Evolutionary conservation across 1,140 invertebrate species (phyloP).

Genomic region (Sitobion miscanthi): DNA sequence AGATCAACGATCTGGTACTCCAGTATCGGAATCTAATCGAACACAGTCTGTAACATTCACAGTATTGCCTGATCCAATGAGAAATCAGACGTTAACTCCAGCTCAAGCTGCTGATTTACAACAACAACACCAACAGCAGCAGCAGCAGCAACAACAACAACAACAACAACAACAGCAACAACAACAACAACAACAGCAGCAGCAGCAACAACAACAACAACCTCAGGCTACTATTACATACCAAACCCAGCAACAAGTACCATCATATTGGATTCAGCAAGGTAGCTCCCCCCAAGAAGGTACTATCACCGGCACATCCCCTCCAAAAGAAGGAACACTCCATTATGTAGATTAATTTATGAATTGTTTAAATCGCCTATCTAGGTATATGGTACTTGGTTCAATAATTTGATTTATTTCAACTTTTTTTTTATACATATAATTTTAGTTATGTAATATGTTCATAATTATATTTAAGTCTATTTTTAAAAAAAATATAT

Average conservation of each 20-base stretch:
- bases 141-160: slow-evolving; percentile 55
- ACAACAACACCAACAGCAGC: slow-evolving; percentile 55
- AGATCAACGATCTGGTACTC: slow-evolving; percentile 44
- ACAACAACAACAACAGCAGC: slow-evolving; percentile 32
- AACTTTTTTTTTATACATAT: slow-evolving; percentile 34
- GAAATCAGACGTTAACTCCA: slow-evolving; percentile 51
- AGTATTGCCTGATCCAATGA: slow-evolving; percentile 49
- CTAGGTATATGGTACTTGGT: not conserved
- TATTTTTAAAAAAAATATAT: slow-evolving; percentile 37
- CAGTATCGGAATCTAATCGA: slow-evolving; percentile 39
- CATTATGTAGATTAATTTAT: slow-evolving; percentile 51
- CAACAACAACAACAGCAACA: slow-evolving; percentile 55
- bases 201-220: slow-evolving; percentile 49
- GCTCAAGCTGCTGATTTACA: slow-evolving; percentile 58
- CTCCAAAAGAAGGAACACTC: slow-evolving; percentile 49
- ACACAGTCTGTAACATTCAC: slow-evolving; percentile 37
- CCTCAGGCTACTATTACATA: slow-evolving; percentile 36
- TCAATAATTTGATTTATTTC: not conserved
- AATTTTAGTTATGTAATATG: slow-evolving; percentile 18
- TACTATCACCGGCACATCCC: slow-evolving; percentile 29
- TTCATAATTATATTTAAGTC: slow-evolving; percentile 44
- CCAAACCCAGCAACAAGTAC: slow-evolving; percentile 46
- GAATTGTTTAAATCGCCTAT: not conserved
- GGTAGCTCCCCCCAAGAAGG: slow-evolving; percentile 31
- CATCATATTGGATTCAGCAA: slow-evolving; percentile 48